Base-by-base conservation (phyloP, 2,888 invertebrate species). In the Dasypolia templi region DNA sequence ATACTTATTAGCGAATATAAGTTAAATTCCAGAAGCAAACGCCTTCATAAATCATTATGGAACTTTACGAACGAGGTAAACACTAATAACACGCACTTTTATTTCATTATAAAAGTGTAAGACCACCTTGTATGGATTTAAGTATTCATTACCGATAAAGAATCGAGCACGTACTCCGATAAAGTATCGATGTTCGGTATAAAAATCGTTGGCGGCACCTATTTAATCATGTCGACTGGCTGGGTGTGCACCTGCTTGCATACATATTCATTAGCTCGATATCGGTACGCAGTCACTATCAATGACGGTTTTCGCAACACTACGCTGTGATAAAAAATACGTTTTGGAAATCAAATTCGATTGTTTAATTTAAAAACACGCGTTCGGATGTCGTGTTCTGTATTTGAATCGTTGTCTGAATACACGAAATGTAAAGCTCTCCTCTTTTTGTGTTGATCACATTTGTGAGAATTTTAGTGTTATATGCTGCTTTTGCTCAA, bases 241-340 rank as follows among this genome's bases (percentile, higher is more conserved):
- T 82, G 67, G 77, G 84, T 85, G 82, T 91, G 92, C 95, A 95
- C 95, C 95, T 95, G 95, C 95, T 91, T 90, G 87, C 92, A 95
- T 96, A 95, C 96, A 95, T 95, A 96, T 96, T 96, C 95, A 96
- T 96, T 94, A 94, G 88, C 81, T 86, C 86, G 91, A 87, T 93
- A 93, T 94, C 94, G 91, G 89, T 93, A 92, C 89, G 86, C 91
- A 91, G 92, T 93, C 93, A 91, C 90, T 92, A 93, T 93, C 93
- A 91, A 94, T 94, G 93, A 94, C 92, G 91, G 92, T 92, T 93
- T 93, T 92, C 90, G 92, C 91, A 89, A 91, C 88, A 89, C 87
- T 86, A 85, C 86, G 69, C 74, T 72, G 72, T 74, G 75, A 82
- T 84, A 79, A 85, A 87, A 83, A 81, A 80, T 81, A 78, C 80